Conservation (phyloP, 1,140 invertebrate species). For the Temnothorax nylanderi region DNA sequence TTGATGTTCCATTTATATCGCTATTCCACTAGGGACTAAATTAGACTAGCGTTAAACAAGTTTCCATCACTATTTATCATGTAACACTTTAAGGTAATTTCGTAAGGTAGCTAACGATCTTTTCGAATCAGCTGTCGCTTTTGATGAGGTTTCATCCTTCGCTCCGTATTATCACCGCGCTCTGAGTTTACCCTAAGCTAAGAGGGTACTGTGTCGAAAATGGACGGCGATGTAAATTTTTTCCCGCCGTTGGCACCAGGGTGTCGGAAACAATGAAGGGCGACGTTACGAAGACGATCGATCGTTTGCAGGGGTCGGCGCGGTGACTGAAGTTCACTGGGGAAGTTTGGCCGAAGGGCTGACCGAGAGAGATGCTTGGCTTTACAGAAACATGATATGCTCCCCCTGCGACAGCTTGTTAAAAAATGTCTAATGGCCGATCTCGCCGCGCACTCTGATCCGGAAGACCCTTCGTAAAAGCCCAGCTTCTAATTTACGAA, state of each 20-base stretch:
- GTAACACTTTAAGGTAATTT: constrained; percentile 21
- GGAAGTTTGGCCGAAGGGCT: constrained; percentile 62
- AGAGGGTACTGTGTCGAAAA: constrained; percentile 61
- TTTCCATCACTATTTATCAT: constrained; percentile 7
- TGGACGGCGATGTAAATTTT: constrained; percentile 79
- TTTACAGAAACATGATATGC: constrained; percentile 83
- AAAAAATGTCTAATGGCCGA: constrained; percentile 80
- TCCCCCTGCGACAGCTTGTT: constrained; percentile 76
- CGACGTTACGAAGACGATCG: constrained; percentile 70
- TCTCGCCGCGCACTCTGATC: constrained; percentile 70
- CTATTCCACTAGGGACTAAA: not conserved
- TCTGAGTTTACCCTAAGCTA: constrained; percentile 60
- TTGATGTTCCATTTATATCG: not conserved
- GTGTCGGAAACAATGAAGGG: constrained; percentile 81
- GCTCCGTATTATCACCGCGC: constrained; percentile 65
- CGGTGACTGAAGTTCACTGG: constrained; percentile 73
- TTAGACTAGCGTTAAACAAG: constrained; percentile 11
- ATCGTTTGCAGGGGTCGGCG: constrained; percentile 69
- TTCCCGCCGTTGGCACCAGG: constrained; percentile 71
- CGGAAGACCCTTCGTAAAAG: constrained; percentile 68
- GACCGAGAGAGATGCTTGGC: constrained; percentile 44
- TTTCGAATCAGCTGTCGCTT: constrained; percentile 1
- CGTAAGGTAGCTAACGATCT: constrained; percentile 19
- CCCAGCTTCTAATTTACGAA: constrained; percentile 73
- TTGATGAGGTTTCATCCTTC: constrained; percentile 38